Percentiles rank a stretch among this genome's conserved stretches.
These are phyloP conservation scores for Xiphias gladius DNA, from an alignment of 2,113 vertebrate species.

Conservation along the genomic window DNA sequence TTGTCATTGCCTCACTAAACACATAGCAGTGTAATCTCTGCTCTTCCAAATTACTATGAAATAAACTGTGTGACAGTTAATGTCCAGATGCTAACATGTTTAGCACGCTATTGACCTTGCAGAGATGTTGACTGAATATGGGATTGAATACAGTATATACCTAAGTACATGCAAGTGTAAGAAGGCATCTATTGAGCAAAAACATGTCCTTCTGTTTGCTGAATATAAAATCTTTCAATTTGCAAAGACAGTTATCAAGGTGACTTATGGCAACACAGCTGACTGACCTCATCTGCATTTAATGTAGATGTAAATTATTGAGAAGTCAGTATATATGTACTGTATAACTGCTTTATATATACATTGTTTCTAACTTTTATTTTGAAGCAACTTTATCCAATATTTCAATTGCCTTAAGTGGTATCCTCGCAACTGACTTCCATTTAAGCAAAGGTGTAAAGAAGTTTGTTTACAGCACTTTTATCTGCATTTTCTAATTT, in stretches of 20 bases:
- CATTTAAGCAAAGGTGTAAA: constrained; percentile 52
- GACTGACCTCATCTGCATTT: constrained; percentile 40
- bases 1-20: constrained; percentile 30
- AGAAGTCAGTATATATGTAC: constrained; percentile 20
- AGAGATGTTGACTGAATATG: constrained; percentile 2
- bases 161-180: neutral
- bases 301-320: constrained; percentile 9
- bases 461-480: constrained; percentile 70
- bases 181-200: constrained; percentile 3
- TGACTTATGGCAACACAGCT: neutral
- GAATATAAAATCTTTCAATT: constrained; percentile 6
- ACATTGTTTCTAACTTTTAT: constrained; percentile 48
- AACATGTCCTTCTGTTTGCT: constrained; percentile 9
- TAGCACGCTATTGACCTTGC: constrained; percentile 9
- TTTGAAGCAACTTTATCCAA: constrained; percentile 60
- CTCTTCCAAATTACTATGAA: constrained; percentile 34
- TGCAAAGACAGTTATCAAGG: neutral
- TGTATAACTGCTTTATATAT: constrained; percentile 40
- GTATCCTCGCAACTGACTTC: constrained; percentile 43
- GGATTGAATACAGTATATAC: constrained; percentile 19
- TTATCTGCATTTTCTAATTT: constrained; percentile 69
- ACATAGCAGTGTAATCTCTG: constrained; percentile 44
- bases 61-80: constrained; percentile 3
- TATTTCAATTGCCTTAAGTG: constrained; percentile 70
- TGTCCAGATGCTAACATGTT: constrained; percentile 27